These are phyloP conservation scores for Bombus soroeensis DNA, from an alignment of 1,140 invertebrate genomes.

Conservation along the genomic window DNA sequence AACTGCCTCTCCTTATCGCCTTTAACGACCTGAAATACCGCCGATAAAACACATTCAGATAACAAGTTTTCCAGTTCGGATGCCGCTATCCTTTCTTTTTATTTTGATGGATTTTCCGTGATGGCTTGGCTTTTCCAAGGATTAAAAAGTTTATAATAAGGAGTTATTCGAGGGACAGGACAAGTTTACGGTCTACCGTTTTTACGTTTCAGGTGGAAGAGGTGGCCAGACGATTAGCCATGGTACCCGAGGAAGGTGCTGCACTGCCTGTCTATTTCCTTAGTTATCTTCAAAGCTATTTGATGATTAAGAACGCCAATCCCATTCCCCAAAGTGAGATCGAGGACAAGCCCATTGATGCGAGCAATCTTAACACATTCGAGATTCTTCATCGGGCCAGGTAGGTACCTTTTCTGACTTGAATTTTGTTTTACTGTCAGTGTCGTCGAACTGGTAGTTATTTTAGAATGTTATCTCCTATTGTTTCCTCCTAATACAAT, in stretches of 20 bases:
- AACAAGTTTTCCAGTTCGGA: too few species aligned
- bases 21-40: too few species aligned
- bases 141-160: slow-evolving; percentile 3
- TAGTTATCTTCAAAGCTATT: slow-evolving; percentile 92
- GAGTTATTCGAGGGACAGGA: neutral
- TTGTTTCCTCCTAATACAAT: neutral
- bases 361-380: slow-evolving; percentile 90
- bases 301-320: slow-evolving; percentile 86
- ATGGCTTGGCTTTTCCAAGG: neutral
- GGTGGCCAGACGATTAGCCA: slow-evolving; percentile 88
- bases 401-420: slow-evolving; percentile 78
- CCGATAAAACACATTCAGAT: too few species aligned
- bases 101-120: neutral
- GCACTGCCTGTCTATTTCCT: slow-evolving; percentile 91
- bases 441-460: too few species aligned
- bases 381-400: slow-evolving; percentile 94
- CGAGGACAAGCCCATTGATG: slow-evolving; percentile 87
- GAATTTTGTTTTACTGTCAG: too few species aligned
- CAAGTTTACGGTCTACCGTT: neutral
- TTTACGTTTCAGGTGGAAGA: slow-evolving; percentile 84
- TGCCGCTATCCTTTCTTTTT: neutral
- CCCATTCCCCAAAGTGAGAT: slow-evolving; percentile 88
- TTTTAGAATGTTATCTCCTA: too few species aligned
- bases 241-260: slow-evolving; percentile 92
- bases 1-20: too few species aligned